A percentile compares a stretch with the other conserved stretches of the same genome.
phyloP scores from a whole-genome alignment of 2,113 vertebrate species.

The Romanogobio albipinnatus region DNA sequence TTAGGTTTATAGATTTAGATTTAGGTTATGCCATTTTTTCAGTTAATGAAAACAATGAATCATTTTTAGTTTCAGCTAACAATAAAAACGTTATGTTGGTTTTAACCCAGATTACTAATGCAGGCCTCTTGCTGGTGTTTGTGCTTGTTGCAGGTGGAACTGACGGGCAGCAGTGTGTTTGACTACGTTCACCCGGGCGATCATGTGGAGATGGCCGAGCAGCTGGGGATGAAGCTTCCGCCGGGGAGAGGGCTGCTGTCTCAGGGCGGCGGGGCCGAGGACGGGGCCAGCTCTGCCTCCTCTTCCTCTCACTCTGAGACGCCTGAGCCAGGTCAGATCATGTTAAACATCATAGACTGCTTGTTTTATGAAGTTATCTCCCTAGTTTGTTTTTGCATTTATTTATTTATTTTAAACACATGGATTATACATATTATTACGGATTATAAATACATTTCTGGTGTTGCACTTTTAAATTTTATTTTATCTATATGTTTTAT shows the following conservation, averaged over 20 bases:
- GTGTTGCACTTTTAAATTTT: too few relatives aligned
- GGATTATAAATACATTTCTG: too few relatives aligned
- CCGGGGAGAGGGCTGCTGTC: conserved; percentile 92
- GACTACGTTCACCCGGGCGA: conserved; percentile 98
- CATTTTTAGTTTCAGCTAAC: neutral
- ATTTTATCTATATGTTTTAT: too few relatives aligned
- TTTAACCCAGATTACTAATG: neutral
- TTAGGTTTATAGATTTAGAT: too few relatives aligned
- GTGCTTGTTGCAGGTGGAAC: conserved; percentile 87
- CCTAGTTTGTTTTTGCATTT: too few relatives aligned
- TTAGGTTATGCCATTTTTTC: neutral
- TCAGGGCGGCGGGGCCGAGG: conserved; percentile 87
- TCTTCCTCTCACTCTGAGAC: conserved; percentile 97
- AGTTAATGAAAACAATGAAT: too few relatives aligned
- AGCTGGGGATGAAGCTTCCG: conserved; percentile 98
- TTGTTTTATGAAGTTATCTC: neutral
- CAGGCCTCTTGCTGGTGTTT: neutral
- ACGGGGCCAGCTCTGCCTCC: conserved; percentile 93
- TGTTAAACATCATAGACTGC: neutral
- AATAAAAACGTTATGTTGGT: neutral
- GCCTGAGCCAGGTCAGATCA: conserved; percentile 92
- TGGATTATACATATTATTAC: too few relatives aligned
- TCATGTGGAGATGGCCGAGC: conserved; percentile 98
- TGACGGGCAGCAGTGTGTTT: conserved; percentile 98
- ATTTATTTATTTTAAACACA: too few relatives aligned